A percentile compares a stretch with the other conserved stretches of the same genome.
Conservation (phyloP, 1,140 invertebrate species). For the Callitettix versicolor region DNA sequence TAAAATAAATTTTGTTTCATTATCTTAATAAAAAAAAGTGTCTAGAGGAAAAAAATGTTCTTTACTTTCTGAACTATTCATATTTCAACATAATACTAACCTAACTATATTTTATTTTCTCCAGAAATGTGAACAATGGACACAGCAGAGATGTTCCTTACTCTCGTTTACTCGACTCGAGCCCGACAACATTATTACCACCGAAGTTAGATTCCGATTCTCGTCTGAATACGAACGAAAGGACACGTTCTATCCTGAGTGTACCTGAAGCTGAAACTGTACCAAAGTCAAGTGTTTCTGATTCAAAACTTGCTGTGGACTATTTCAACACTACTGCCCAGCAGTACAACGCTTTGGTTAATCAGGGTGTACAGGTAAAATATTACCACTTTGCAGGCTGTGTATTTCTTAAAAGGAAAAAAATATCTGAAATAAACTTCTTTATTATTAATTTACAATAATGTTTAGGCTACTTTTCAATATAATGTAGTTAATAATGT, state of each 20-base stretch:
- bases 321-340: conserved; percentile 42
- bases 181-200: conserved; percentile 39
- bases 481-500: too few species aligned
- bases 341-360: conserved; percentile 23
- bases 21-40: too few species aligned
- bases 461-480: too few species aligned
- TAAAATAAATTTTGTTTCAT: too few species aligned
- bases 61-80: too few species aligned
- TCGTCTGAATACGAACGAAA: conserved; percentile 51
- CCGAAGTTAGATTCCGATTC: conserved; percentile 66
- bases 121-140: conserved; percentile 29
- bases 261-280: conserved; percentile 40
- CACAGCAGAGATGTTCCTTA: conserved; percentile 61
- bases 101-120: conserved; percentile 20
- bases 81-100: neutral
- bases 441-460: too few species aligned
- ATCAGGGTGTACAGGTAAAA: conserved; percentile 1
- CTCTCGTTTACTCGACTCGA: conserved; percentile 58
- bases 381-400: too few species aligned
- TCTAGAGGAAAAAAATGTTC: too few species aligned
- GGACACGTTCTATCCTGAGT: conserved; percentile 47
- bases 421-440: too few species aligned
- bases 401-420: too few species aligned
- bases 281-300: conserved; percentile 60
- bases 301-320: conserved; percentile 68